Percentiles rank a stretch among this genome's conserved stretches.
phyloP scores from a whole-genome alignment of 2,797 vertebrate species.

The Uromys caudimaculatus region DNA sequence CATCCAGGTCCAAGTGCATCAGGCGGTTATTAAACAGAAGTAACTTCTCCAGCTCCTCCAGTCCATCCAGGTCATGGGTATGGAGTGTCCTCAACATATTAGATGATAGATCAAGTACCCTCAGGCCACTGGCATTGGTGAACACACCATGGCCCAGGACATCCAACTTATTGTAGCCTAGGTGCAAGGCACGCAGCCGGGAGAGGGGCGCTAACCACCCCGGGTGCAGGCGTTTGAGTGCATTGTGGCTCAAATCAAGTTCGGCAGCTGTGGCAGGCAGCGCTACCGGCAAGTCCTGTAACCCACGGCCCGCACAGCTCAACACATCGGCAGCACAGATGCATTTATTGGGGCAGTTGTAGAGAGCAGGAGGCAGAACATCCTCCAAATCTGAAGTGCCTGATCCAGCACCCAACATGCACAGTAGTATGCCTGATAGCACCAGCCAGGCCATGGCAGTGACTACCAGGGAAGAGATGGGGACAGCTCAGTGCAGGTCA shows the following conservation, averaged over 20 bases:
- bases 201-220: constrained; percentile 88
- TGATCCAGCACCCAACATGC: constrained; percentile 80
- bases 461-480: not conserved
- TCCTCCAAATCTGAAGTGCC: constrained; percentile 44
- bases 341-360: constrained; percentile 87
- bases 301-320: constrained; percentile 90
- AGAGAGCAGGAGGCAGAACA: constrained; percentile 47
- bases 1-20: constrained; percentile 87
- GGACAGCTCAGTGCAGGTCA: not conserved
- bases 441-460: constrained; percentile 74
- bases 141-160: constrained; percentile 88
- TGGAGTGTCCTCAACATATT: constrained; percentile 90
- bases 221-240: constrained; percentile 86
- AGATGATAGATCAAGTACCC: constrained; percentile 94
- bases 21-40: constrained; percentile 95
- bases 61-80: constrained; percentile 89
- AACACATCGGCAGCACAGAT: constrained; percentile 94
- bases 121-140: constrained; percentile 90
- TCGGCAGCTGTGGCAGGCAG: constrained; percentile 87
- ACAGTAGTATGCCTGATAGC: constrained; percentile 32
- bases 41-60: constrained; percentile 91
- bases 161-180: constrained; percentile 91
- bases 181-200: constrained; percentile 88
- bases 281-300: constrained; percentile 86
- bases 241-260: constrained; percentile 95